Conservation (phyloP, 1,140 invertebrate species). For the Caerostris extrusa region DNA sequence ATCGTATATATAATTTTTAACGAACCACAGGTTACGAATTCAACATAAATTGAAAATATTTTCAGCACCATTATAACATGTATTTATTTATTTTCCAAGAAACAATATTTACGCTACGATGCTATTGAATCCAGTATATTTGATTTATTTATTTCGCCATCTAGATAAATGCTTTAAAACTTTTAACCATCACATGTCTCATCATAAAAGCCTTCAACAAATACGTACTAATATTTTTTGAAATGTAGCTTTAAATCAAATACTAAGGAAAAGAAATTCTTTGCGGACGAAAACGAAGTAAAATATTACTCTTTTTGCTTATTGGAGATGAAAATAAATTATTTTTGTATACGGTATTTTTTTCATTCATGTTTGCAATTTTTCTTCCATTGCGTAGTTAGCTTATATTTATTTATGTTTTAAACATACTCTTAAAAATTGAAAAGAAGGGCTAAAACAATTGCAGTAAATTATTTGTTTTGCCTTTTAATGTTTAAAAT, state of each 20-base stretch:
- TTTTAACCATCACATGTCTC: constrained; percentile 26
- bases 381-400: not conserved
- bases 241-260: constrained; percentile 40
- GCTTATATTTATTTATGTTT: no score
- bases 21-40: no score
- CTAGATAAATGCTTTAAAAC: constrained; percentile 3
- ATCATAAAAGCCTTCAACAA: constrained; percentile 26
- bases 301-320: constrained; percentile 2
- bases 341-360: not conserved
- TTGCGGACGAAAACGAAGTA: not conserved
- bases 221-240: not conserved
- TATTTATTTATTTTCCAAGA: not conserved
- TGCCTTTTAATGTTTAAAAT: no score
- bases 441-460: no score
- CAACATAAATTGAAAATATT: no score
- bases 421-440: no score
- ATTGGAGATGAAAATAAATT: not conserved
- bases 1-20: no score
- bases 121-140: not conserved
- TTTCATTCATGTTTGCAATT: not conserved
- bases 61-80: no score
- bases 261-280: not conserved
- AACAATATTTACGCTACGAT: not conserved
- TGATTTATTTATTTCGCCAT: constrained; percentile 31
- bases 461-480: no score